Conservation (phyloP, 2,113 vertebrate species). For the Erythrocercus mccallii region DNA sequence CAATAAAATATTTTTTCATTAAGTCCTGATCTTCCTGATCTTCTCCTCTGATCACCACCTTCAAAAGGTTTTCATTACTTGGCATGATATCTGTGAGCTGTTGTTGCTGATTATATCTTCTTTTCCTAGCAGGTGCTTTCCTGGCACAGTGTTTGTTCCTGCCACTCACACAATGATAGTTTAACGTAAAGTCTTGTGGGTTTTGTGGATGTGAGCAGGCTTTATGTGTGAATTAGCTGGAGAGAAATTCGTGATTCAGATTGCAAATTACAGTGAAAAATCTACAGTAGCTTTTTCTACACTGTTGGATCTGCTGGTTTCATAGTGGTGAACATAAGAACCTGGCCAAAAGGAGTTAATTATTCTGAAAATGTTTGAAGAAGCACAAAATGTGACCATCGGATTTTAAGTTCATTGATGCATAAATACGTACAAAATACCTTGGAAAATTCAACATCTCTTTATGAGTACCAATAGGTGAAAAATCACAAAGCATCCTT, state of each 20-base stretch:
- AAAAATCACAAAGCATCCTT: not conserved
- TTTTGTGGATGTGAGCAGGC: not conserved
- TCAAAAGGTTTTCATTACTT: not conserved
- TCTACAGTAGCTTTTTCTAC: not conserved
- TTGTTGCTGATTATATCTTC: not conserved
- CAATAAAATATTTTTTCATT: not conserved
- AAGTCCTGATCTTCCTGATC: not conserved
- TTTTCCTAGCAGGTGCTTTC: not conserved
- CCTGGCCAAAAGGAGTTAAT: not conserved
- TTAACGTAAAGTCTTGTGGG: not conserved
- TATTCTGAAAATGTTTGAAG: rapidly evolving
- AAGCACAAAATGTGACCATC: not conserved
- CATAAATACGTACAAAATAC: not conserved
- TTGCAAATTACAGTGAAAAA: not conserved
- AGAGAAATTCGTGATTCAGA: not conserved
- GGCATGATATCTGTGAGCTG: not conserved
- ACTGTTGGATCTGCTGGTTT: not conserved
- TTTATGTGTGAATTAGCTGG: not conserved
- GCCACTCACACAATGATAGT: not conserved
- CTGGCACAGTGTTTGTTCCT: not conserved
- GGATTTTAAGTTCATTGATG: not conserved
- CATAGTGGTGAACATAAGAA: not conserved
- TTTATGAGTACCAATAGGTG: not conserved
- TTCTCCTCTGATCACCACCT: not conserved
- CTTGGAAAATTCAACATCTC: not conserved